These are phyloP conservation scores for Galagoides demidoff DNA, from an alignment of 2,797 vertebrate species.

Conservation along the genomic window DNA sequence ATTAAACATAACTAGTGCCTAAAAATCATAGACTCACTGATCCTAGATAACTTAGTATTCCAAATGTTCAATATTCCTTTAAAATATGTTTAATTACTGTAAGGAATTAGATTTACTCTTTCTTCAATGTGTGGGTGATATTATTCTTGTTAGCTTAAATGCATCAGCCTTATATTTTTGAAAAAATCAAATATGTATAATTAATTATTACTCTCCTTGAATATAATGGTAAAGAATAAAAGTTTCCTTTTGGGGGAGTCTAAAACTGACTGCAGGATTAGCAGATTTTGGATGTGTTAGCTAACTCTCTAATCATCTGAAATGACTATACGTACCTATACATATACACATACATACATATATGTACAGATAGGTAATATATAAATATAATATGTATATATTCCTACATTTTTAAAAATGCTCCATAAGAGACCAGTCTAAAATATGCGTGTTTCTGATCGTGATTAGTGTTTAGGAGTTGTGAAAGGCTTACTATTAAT, in stretches of 20 bases:
- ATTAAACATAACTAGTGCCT: neutral
- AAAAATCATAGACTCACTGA: conserved; percentile 2
- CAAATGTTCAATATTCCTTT: neutral
- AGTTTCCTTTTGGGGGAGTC: neutral
- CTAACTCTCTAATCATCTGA: neutral
- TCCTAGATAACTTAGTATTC: neutral
- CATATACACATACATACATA: neutral
- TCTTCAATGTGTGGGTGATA: neutral
- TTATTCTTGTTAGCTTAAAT: neutral
- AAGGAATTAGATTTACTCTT: neutral
- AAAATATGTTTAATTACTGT: neutral
- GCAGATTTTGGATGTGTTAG: neutral
- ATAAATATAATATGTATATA: neutral
- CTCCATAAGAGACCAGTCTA: neutral
- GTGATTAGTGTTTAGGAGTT: neutral
- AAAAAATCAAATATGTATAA: neutral
- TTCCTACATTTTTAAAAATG: neutral
- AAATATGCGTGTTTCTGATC: neutral
- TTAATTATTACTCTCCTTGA: neutral
- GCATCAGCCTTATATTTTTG: neutral
- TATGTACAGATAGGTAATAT: neutral
- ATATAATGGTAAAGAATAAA: neutral
- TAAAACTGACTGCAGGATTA: neutral
- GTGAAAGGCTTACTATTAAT: conserved; percentile 41
- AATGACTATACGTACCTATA: neutral